phyloP scores from a whole-genome alignment of 2,113 vertebrate genomes.

The Mormyrus iriodes region DNA sequence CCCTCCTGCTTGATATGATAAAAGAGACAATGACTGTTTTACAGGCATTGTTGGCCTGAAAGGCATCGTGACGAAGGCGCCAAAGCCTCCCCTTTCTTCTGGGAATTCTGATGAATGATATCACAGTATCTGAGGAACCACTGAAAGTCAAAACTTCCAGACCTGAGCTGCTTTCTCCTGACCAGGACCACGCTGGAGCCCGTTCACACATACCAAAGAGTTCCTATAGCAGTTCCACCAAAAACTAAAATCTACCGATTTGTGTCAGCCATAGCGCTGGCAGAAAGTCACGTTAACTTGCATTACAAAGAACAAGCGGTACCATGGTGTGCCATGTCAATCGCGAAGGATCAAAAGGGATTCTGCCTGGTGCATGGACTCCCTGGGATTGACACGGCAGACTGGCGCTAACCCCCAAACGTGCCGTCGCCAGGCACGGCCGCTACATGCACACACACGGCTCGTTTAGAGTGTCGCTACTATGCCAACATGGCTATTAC shows the following conservation, averaged over 20 bases:
- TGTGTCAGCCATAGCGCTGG: background rate
- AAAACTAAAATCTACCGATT: background rate
- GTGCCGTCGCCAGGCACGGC: conserved; percentile 8
- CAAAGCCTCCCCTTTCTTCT: conserved; percentile 36
- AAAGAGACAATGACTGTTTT: conserved; percentile 35
- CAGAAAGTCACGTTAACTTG: background rate
- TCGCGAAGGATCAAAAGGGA: background rate
- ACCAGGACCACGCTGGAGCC: background rate
- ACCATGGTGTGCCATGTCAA: no score
- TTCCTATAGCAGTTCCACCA: background rate
- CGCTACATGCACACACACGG: background rate
- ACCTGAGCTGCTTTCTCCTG: background rate
- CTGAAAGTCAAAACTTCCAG: conserved; percentile 12
- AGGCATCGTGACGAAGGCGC: conserved; percentile 38
- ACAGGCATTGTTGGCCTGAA: conserved; percentile 43
- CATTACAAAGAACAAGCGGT: background rate
- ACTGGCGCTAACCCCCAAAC: conserved; percentile 10
- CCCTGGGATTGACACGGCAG: background rate
- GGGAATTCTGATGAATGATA: conserved; percentile 31
- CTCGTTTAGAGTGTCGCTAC: conserved; percentile 14
- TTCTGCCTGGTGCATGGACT: background rate
- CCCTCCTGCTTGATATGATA: conserved; percentile 17
- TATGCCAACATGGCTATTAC: conserved; percentile 26
- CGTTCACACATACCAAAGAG: background rate
- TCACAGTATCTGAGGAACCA: conserved; percentile 26